Conservation (phyloP, 2,113 vertebrate genomes). For the Pachyramphus minor region DNA sequence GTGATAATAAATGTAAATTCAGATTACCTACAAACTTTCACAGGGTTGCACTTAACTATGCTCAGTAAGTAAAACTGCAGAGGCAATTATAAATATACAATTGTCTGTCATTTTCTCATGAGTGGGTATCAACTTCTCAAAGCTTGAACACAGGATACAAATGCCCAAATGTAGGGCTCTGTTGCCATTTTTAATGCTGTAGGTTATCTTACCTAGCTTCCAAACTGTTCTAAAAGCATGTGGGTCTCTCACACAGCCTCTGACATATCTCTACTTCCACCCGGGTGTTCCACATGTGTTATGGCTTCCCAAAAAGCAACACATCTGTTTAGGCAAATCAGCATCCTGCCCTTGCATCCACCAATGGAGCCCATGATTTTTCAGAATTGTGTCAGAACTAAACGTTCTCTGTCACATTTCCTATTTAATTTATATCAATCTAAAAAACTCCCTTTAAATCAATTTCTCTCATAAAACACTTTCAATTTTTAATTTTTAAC, state of each 20-base stretch:
- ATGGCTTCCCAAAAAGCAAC: background rate
- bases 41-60: background rate
- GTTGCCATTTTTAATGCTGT: background rate
- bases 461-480: background rate
- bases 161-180: background rate
- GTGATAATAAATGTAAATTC: background rate
- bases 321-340: background rate
- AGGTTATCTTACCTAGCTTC: background rate
- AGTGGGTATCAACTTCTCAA: background rate
- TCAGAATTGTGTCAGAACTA: background rate
- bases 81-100: background rate
- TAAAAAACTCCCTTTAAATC: background rate
- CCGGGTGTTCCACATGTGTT: background rate
- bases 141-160: background rate
- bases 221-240: background rate
- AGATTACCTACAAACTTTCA: background rate
- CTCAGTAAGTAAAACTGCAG: background rate
- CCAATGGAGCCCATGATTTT: background rate
- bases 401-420: background rate
- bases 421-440: background rate
- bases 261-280: background rate
- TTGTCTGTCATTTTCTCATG: background rate
- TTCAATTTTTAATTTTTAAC: no score
- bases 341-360: background rate
- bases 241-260: background rate